Conservation (phyloP, 2,888 invertebrate species). For the Hyles lineata region DNA sequence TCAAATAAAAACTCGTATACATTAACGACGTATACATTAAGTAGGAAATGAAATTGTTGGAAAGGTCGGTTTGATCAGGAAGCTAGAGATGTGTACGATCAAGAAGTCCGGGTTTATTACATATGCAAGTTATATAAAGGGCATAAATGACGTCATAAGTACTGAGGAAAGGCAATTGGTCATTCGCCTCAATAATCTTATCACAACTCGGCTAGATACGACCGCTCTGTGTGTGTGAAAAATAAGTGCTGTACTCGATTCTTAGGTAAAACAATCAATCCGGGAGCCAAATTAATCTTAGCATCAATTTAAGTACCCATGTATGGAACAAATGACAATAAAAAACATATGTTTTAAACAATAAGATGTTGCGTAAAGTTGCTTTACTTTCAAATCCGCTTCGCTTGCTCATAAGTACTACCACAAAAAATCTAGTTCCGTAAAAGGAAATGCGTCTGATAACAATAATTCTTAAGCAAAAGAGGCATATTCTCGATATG, state of each 20-base stretch:
- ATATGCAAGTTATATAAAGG: conserved; percentile 1
- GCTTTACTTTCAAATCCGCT: not conserved
- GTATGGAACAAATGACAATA: not conserved
- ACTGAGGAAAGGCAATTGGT: not conserved
- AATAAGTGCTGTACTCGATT: no score
- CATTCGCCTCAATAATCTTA: not conserved
- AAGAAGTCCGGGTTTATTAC: not conserved
- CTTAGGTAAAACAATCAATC: no score
- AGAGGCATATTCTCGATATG: not conserved
- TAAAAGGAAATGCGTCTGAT: conserved; percentile 26
- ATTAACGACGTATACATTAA: not conserved
- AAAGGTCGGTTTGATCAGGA: conserved; percentile 12
- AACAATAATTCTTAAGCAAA: not conserved
- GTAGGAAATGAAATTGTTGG: conserved; percentile 10
- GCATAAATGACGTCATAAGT: conserved; percentile 5
- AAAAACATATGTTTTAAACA: not conserved
- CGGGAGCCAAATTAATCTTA: no score
- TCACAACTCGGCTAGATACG: not conserved
- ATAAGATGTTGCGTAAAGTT: not conserved
- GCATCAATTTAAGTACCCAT: not conserved
- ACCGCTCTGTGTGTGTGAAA: no score
- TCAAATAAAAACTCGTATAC: not conserved
- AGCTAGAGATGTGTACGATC: conserved; percentile 21
- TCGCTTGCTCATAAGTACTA: not conserved
- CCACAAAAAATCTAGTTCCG: conserved; percentile 14